Percentiles rank a stretch among this genome's conserved stretches.
phyloP scores from a whole-genome alignment of 1,140 invertebrate species.

The Euura saliciscinereae region DNA sequence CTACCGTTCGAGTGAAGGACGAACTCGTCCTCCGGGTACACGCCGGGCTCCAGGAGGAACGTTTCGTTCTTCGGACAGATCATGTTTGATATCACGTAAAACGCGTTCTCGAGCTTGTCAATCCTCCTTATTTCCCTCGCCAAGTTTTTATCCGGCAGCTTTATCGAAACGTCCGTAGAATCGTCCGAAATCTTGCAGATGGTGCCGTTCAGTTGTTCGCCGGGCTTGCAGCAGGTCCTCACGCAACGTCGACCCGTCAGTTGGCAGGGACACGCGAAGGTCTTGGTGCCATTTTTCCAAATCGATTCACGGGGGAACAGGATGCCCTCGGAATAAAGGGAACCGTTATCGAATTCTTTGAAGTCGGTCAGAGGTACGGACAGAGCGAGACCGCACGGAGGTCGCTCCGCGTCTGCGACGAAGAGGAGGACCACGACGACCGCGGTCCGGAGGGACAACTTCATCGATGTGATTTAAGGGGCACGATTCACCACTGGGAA shows the following conservation, averaged over 20 bases:
- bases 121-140: conserved; percentile 17
- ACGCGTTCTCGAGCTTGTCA: conserved; percentile 12
- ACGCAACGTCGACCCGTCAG: conserved; percentile 19
- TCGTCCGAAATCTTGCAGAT: conserved; percentile 16
- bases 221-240: conserved; percentile 25
- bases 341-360: conserved; percentile 10
- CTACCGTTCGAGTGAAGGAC: conserved; percentile 24
- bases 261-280: conserved; percentile 26
- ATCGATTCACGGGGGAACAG: neutral
- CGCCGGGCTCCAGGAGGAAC: conserved; percentile 22
- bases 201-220: conserved; percentile 22
- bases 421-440: no score
- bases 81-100: conserved; percentile 23
- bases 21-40: conserved; percentile 30
- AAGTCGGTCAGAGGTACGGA: conserved; percentile 12
- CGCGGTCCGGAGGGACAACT: no score
- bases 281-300: conserved; percentile 9
- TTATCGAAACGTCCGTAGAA: conserved; percentile 14
- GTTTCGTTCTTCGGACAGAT: conserved; percentile 12
- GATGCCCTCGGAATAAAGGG: conserved; percentile 12
- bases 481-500: no score
- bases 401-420: neutral
- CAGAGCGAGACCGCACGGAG: neutral
- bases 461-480: no score
- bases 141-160: conserved; percentile 21